phyloP scores from a whole-genome alignment of 2,888 invertebrate genomes.

The Camptogramma bilineatum region DNA sequence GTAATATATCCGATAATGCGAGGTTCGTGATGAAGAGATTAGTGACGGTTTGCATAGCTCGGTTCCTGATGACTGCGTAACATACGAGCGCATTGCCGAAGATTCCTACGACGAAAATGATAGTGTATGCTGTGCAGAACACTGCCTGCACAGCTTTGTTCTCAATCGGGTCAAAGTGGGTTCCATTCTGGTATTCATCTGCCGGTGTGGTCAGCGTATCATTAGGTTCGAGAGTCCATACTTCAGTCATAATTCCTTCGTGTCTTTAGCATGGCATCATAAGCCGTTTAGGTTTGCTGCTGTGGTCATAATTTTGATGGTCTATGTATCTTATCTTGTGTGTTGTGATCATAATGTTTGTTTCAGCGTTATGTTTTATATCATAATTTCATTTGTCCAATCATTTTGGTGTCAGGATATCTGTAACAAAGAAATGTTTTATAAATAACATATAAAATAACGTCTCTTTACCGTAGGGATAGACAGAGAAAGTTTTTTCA shows the following conservation, averaged over 20 bases:
- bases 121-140: conserved; percentile 90
- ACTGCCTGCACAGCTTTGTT: conserved; percentile 89
- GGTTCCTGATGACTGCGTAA: conserved; percentile 93
- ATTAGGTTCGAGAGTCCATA: conserved; percentile 67
- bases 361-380: conserved; percentile 20
- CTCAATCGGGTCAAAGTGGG: conserved; percentile 85
- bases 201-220: conserved; percentile 51
- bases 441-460: neutral
- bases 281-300: conserved; percentile 64
- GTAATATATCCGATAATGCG: conserved; percentile 93
- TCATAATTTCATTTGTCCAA: conserved; percentile 11
- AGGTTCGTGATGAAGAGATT: conserved; percentile 96
- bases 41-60: conserved; percentile 96
- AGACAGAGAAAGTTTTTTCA: too few relatives aligned
- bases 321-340: conserved; percentile 44
- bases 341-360: conserved; percentile 59
- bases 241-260: conserved; percentile 71
- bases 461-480: too few relatives aligned
- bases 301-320: conserved; percentile 57
- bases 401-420: conserved; percentile 21
- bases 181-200: conserved; percentile 56
- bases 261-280: conserved; percentile 73
- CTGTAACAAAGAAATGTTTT: conserved; percentile 28
- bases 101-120: conserved; percentile 92
- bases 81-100: conserved; percentile 94